Base-by-base conservation (phyloP, 2,888 invertebrate species). In the Stenotaenia linearis region DNA sequence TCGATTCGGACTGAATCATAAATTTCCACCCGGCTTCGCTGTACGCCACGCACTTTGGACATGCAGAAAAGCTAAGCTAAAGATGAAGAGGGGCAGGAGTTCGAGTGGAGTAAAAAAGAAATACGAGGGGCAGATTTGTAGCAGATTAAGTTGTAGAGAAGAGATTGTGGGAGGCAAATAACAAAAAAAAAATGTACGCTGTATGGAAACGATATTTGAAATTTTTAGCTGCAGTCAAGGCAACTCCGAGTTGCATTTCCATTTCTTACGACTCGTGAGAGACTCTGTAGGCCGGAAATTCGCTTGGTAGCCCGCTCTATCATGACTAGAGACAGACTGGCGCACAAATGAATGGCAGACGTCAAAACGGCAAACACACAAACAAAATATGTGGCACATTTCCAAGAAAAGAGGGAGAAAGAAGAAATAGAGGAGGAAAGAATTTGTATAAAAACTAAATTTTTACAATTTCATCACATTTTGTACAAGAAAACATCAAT, bases 101-200 rank as follows among this genome's bases (percentile, higher is more conserved):
- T 69, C 25, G 25, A 69, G 25, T 28, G 69, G 69, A 25, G 69
- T 28, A 28, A 69, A 25, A 69, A 69, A 69, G 69, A 69, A 69
- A 69, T 69, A 69, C 69, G 69, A 69, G 69, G 69, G 69, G 28
- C 69, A 69, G 69, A 69, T 69, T 69, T 69, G 69, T 69, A 69
- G 69, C 69, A 69, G 69, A 69, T 69, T 69, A 69, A 69, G 28
- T 69, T 25, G 69, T 69, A 69, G 25, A 69, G 25, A 12, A 25
- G 25, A 69, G 69, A 69, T 69, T 28, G 69, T 50, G n/a, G 69
- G 25, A 28, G 45, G 28, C 25, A 28, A 69, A 50, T 50, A 50
- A 69, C 23, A 56, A 69, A 28, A 28, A 69, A 69, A 56, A 69
- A 28, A 28, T 28, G 0, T 69, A 69, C 28, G 28, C n/a, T n/a